Evolutionary conservation across 2,888 invertebrate genomes (phyloP), one percentile per base, ranked within the genome.

Genomic region (Strigamia maritima): DNA sequence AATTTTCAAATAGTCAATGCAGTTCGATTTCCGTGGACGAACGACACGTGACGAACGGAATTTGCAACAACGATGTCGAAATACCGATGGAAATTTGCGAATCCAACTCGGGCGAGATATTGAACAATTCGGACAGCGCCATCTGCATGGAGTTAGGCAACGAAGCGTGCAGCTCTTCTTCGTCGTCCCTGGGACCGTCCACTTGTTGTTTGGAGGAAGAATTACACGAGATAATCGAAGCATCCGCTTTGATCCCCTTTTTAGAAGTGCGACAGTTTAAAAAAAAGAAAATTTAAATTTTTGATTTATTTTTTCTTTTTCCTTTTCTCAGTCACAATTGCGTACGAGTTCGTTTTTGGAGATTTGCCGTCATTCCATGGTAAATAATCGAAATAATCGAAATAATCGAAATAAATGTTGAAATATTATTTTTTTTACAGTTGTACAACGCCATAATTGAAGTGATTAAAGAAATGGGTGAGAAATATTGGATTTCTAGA

Each of bases 291-390:
- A 74, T n/a, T 31, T 75, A n/a, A n/a, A n/a, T 24, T 28, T 31
- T 7, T 1, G 26, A 26, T 26, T 35, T 35, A 26, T 31, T 75
- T 75, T 26, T 75, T 14, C 10, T 16, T 16, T 40, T 38, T 77
- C 6, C 40, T 38, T 4, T 24, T 77, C 40, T 16, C 77, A 85
- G 79, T 49, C 44, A 14, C 75, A 84, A 79, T 78, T 84, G 79
- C 82, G 82, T 76, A 84, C 84, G 14, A 84, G 85, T 80, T 84
- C 85, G 0, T 85, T 85, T 79, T 82, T 85, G n/a, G 85, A 85
- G 81, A 85, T 85, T 31, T 83, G 84, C 80, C 82, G 84, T 79
- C 85, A 85, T 80, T 83, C 84, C 65, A 81, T 82, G 60, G 85
- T 85, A 54, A 76, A 38, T 35, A 24, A 31, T 35, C 10, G 8